Evolutionary conservation across 1,140 invertebrate genomes (phyloP), one percentile per base, ranked within the genome.

Genomic region (Tetraneura akinire): DNA sequence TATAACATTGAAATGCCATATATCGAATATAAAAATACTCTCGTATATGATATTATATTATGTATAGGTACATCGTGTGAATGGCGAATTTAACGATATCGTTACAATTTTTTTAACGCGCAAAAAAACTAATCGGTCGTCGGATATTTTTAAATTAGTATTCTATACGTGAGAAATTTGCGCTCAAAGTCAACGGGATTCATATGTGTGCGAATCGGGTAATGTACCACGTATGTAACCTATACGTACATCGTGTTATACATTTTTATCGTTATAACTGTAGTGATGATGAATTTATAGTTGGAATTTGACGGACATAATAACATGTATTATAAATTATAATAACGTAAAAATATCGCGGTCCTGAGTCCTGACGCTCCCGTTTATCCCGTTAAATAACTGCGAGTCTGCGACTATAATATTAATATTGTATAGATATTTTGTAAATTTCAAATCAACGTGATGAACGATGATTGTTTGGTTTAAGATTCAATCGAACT

Each of bases 1-100:
- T 68, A n/a, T n/a, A 68, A 42, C 64, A 68, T 68, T 68, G 64
- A 68, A 45, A 68, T 18, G 11, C 64, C 64, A 45, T 62, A 62
- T 62, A 64, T 64, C 32, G 32, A 37, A 37, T 37, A 66, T 42
- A n/a, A 21, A 13, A 60, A n/a, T n/a, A n/a, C n/a, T n/a, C n/a
- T n/a, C n/a, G n/a, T 18, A 18, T 26, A 21, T 13, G 18, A 18
- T 66, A 21, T 26, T 13, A 14, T 60, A 60, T 21, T n/a, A 21
- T 1, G 6, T 60, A 29, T 21, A n/a, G 13, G 0, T 9, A 37
- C 32, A n/a, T n/a, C 62, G 11, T 64, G 32, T 4, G 32, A 42
- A 42, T 66, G n/a, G 62, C 32, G 32, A 66, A 66, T 5, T 23
- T 42, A 68, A 68, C 64, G 18, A 45, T 23, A 45, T 8, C n/a